Base-by-base conservation (phyloP, 2,797 vertebrate genomes). In the Micrastur ruficollis region DNA sequence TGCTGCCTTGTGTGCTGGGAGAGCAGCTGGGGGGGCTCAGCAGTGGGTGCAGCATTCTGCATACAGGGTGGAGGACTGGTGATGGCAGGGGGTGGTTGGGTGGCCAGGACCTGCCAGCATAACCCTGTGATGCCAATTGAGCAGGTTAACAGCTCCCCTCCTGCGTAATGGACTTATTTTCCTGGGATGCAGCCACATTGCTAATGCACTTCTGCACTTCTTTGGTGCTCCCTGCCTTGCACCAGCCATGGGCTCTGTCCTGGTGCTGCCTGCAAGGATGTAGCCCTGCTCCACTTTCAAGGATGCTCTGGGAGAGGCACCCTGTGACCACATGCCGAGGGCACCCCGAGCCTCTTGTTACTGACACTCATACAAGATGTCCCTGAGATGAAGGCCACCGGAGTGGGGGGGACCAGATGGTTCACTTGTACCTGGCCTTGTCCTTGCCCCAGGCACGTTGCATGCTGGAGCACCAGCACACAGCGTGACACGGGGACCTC, bases 401-500 rank as follows among this genome's bases (percentile, higher is more conserved):
- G 68, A 50, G 21, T 9, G 8, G n/a, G 49, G 49, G 56, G 47
- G 25, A 86, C 58, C 91, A 95, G 93, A 72, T 95, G 95, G 79
- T 44, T 83, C 56, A 2, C 14, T 74, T 52, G 53, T 87, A 88
- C 91, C 85, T 95, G 93, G 55, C 94, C 86, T 81, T 91, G 95
- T 81, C 93, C 82, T 95, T 38, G 80, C 85, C 70, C 42, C 0
- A 0, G 81, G 70, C 38, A 7, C 0, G 1, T 5, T 14, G 11
- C 21, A 5, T 4, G 2, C 63, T 40, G 65, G 19, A 75, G 86
- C 36, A 23, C 20, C 4, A 6, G 93, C 50, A n/a, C 70, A 55
- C 0, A 1, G 47, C 0, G 0, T 61, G 61, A 21, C 6, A 2
- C 0, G 0, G 25, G 46, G 53, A 14, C 47, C 27, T 70, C 1